Evolutionary conservation across 2,797 vertebrate species (phyloP), one percentile per base, ranked within the genome.

Genomic region (Fistularia tabacaria): DNA sequence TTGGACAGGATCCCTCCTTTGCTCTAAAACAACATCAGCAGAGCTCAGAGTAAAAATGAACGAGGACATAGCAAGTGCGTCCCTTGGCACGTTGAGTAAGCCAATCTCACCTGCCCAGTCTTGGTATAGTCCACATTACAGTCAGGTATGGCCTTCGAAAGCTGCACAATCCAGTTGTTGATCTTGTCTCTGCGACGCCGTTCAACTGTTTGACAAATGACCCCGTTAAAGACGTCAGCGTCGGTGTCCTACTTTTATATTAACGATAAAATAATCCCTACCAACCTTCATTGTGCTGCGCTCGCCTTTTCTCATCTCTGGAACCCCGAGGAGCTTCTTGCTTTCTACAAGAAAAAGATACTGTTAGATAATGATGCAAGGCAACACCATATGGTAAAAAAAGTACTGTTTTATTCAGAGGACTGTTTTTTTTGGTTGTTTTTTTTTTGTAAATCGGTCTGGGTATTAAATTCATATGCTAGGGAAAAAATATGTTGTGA

Each of bases 111-210:
- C 92, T 97, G 95, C 10, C 92, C 93, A 0, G 93, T 95, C 78
- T 98, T 98, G 77, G 93, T 94, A 54, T 92, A 93, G 61, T 98
- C 96, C 55, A 95, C 85, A 12, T 92, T 93, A 68, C 94, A 95
- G 85, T 97, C 94, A 0, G 95, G 94, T 75, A 98, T 95, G 57
- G 93, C 92, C 86, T 98, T 97, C 3, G 95, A 98, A 36, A 97
- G 90, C 85, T 95, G 94, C 59, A 97, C 93, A 0, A 97, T 97
- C 96, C 95, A 98, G 83, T 97, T 96, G 85, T 97, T 97, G 70
- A 98, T 97, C 83, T 98, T 97, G 81, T 97, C 95, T 47, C 95
- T 76, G 52, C 94, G 92, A 38, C 95, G 87, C 25, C 95, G 94
- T 77, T 97, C 96, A 76, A 98, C 95, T 98, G 81, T 46, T 14